These are phyloP conservation scores for Drosophila sordidula DNA, from an alignment of 2,888 invertebrate genomes.

Conservation along the genomic window DNA sequence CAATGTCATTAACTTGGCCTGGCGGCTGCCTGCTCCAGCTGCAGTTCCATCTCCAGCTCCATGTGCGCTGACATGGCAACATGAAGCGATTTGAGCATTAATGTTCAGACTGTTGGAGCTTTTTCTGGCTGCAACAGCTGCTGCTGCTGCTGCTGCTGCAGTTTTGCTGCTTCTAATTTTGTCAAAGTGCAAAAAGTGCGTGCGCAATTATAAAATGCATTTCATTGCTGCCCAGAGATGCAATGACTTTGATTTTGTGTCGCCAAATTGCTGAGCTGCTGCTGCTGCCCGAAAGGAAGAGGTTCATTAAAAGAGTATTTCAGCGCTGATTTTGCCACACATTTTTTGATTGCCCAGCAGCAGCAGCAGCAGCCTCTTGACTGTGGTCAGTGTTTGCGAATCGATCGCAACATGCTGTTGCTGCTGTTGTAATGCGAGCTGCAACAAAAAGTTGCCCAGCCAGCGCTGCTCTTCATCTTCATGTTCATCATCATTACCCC, in stretches of 20 bases:
- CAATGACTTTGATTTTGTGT: slow-evolving; percentile 81
- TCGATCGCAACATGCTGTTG: slow-evolving; percentile 68
- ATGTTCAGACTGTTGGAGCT: slow-evolving; percentile 68
- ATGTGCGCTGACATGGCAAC: slow-evolving; percentile 77
- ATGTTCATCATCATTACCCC: slow-evolving; percentile 66
- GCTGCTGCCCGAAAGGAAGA: slow-evolving; percentile 67
- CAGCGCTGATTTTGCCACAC: slow-evolving; percentile 80
- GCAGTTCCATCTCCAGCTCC: slow-evolving; percentile 46
- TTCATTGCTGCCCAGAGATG: slow-evolving; percentile 66
- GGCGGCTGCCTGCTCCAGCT: slow-evolving; percentile 29
- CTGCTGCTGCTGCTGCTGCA: slow-evolving; percentile 5
- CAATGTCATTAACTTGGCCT: slow-evolving; percentile 80
- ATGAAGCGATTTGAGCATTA: slow-evolving; percentile 83
- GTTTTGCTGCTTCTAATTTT: slow-evolving; percentile 68
- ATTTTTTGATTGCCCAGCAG: slow-evolving; percentile 76
- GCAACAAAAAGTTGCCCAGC: slow-evolving; percentile 48
- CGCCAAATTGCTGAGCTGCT: slow-evolving; percentile 73
- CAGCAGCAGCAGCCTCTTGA: slow-evolving; percentile 37
- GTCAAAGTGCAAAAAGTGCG: slow-evolving; percentile 79
- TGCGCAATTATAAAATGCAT: slow-evolving; percentile 80
- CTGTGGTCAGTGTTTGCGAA: slow-evolving; percentile 55
- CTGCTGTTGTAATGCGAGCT: slow-evolving; percentile 55
- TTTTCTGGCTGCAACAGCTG: slow-evolving; percentile 23
- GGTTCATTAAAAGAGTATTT: slow-evolving; percentile 81
- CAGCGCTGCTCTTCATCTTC: slow-evolving; percentile 42